Evolutionary conservation across 1,140 invertebrate genomes (phyloP).

Genomic region (Drosophila aff.): DNA sequence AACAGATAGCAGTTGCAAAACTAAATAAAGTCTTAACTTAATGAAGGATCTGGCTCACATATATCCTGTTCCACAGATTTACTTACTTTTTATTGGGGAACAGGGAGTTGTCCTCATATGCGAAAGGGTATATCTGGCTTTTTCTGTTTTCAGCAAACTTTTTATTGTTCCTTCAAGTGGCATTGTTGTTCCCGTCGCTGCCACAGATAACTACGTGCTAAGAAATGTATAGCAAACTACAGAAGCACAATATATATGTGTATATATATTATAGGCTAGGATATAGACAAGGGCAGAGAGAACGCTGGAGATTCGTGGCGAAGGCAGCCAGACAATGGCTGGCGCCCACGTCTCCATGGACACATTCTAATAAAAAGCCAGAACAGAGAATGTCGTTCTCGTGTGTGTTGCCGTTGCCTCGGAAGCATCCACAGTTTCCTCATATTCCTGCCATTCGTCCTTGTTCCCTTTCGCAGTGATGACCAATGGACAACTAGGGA

Average conservation of each 20-base stretch:
- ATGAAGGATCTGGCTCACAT: conserved; percentile 1
- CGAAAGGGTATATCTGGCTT: conserved; percentile 23
- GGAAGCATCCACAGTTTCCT: conserved; percentile 41
- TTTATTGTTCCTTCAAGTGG: conserved; percentile 76
- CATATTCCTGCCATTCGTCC: conserved; percentile 29
- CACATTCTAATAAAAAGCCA: conserved; percentile 80
- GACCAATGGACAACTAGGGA: conserved; percentile 14
- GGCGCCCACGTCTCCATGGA: conserved; percentile 75
- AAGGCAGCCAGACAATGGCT: conserved; percentile 68
- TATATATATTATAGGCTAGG: conserved; percentile 3
- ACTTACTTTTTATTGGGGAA: conserved; percentile 27
- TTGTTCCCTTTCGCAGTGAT: conserved; percentile 44
- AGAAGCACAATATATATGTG: conserved; percentile 48
- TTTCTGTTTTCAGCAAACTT: conserved; percentile 62
- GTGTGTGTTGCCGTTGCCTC: conserved; percentile 54
- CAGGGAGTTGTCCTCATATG: conserved; percentile 34
- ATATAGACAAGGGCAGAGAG: conserved; percentile 11
- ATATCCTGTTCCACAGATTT: neutral
- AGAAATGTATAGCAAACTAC: conserved; percentile 73
- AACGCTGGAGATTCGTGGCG: conserved; percentile 46
- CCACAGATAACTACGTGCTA: conserved; percentile 79
- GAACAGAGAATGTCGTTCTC: conserved; percentile 64
- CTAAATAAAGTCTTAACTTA: neutral
- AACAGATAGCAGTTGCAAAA: neutral
- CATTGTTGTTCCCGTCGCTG: conserved; percentile 50